phyloP scores from a whole-genome alignment of 2,113 vertebrate species.

The Paracanthobrama guichenoti region DNA sequence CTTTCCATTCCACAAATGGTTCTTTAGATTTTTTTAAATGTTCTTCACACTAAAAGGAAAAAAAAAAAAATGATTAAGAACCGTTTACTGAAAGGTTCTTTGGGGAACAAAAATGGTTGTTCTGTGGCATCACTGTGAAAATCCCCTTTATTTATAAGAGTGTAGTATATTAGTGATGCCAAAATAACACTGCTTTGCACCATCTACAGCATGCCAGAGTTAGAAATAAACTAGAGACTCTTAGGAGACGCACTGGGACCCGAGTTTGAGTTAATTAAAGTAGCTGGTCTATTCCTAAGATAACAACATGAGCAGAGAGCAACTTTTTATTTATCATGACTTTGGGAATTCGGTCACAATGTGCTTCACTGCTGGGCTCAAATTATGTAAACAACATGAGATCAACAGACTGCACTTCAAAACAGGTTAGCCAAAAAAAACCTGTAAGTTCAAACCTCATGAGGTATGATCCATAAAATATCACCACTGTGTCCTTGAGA shows the following conservation, averaged over 20 bases:
- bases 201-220: conserved; percentile 39
- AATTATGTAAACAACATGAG: conserved; percentile 8
- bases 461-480: background rate
- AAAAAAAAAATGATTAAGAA: too few species aligned
- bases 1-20: too few species aligned
- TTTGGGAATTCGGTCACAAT: background rate
- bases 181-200: background rate
- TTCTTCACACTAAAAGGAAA: too few species aligned
- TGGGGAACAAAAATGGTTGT: too few species aligned
- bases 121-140: too few species aligned
- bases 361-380: conserved; percentile 24
- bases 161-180: too few species aligned
- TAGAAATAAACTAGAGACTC: conserved; percentile 69
- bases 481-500: background rate
- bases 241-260: conserved; percentile 40
- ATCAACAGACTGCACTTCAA: background rate
- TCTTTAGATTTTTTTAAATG: too few species aligned
- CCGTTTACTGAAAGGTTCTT: too few species aligned
- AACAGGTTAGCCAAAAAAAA: background rate
- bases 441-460: background rate
- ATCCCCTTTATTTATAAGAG: too few species aligned
- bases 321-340: conserved; percentile 20
- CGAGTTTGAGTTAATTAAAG: conserved; percentile 42
- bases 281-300: conserved; percentile 43
- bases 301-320: background rate